Base-by-base conservation (phyloP, 1,140 invertebrate genomes). In the Pogonognathellus flavescens region DNA sequence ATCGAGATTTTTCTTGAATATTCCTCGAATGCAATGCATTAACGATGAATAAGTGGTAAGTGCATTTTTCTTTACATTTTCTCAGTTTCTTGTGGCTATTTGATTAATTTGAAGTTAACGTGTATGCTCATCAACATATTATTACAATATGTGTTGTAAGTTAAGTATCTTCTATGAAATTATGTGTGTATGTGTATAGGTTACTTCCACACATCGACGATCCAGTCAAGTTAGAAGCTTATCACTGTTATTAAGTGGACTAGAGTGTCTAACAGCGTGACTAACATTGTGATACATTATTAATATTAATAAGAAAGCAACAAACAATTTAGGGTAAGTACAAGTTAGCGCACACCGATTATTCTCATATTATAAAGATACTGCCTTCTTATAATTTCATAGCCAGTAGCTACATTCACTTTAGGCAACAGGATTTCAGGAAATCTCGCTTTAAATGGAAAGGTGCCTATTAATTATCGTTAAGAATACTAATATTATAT, bases 401-500 rank as follows among this genome's bases (percentile, higher is more conserved):
- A 66, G 25, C 62, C 25, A 31, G 41, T 49, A 31, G 25, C 70
- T 50, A 76, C 22, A 72, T 72, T 14, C 53, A 57, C 53, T 57
- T 57, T 41, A 41, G 31, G 31, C 31, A 41, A 41, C 31, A 41
- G 31, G 25, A 9, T 66, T 66, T 22, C 20, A 31, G 62, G 62
- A 66, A 66, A 66, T 66, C 62, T 66, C 22, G 62, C 62, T 66
- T 66, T 25, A 66, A 66, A 76, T 76, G 41, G 49, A 76, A 76
- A 76, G 14, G 70, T 16, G 70, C 70, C 70, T 76, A 76, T 76
- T 76, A 76, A 76, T 76, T 76, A 76, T 76, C 70, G 41, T 50
- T 76, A 76, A 76, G 70, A 76, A 76, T 76, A 76, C 70, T 76
- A 76, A 76, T 76, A 76, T 76, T 76, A 76, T 76, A 76, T 2